Conservation (phyloP, 2,113 vertebrate genomes). For the Chunga burmeisteri region DNA sequence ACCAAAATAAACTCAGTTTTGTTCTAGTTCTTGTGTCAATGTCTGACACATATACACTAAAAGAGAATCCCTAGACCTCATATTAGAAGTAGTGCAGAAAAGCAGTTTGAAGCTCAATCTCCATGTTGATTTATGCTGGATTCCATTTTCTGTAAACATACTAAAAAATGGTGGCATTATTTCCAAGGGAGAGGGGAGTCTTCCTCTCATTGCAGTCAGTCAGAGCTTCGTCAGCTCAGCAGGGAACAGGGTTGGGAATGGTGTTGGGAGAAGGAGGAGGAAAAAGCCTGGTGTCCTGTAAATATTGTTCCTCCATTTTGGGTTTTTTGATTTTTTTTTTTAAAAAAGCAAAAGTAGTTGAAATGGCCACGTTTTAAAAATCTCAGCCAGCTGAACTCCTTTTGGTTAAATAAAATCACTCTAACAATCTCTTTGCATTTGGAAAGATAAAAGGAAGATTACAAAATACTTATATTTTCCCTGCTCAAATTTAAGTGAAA, state of each 20-base stretch:
- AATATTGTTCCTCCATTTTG: background rate
- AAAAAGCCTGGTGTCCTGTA: background rate
- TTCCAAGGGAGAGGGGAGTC: background rate
- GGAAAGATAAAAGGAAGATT: background rate
- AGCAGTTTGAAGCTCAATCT: background rate
- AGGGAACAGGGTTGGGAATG: background rate
- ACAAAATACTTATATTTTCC: background rate
- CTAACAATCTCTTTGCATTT: background rate
- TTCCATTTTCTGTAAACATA: background rate
- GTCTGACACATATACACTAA: background rate
- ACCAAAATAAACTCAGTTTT: background rate
- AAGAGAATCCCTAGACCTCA: background rate
- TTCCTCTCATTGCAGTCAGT: background rate
- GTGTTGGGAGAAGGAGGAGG: background rate
- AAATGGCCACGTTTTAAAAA: background rate
- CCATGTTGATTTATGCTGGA: background rate
- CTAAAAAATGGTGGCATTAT: background rate
- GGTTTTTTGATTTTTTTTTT: background rate
- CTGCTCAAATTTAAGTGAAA: background rate
- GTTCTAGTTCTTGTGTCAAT: background rate
- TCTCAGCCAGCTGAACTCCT: background rate
- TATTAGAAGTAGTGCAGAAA: background rate
- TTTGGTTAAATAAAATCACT: background rate
- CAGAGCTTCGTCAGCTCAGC: rapidly evolving
- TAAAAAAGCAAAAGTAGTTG: background rate